Evolutionary conservation across 2,797 vertebrate genomes (phyloP), one percentile per base, ranked within the genome.

Genomic region (Saxicola maurus): DNA sequence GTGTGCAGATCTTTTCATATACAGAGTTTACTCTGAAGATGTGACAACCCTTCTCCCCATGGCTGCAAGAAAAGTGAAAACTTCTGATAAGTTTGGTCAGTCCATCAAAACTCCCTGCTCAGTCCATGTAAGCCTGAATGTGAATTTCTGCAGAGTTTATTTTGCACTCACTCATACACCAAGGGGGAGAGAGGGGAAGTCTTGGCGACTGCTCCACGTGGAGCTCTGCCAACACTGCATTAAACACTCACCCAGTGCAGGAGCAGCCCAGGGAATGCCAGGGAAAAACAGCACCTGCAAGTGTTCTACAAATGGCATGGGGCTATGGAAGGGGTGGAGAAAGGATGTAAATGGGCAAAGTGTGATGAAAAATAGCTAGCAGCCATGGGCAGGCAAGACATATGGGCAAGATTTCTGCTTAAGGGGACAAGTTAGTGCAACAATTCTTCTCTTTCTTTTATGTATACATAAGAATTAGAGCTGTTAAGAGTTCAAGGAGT

Each of bases 1-100:
- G 71, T 30, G 74, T 77, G 33, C 76, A 93, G 74, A 68, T 94
- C 92, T 96, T 94, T 96, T 95, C 94, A 93, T 19, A 17, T 0
- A 65, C 9, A 94, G 94, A 95, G 76, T 89, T 43, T 43, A 95
- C 93, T 64, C 42, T 45, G 78, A 68, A 83, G 75, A 37, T 55
- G 43, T 93, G 82, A 33, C 80, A 82, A 86, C 57, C 49, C 81
- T 77, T 60, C 35, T 83, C 77, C 48, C 35, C 2, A 0, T n/a
- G 90, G 86, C 53, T 17, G 27, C 82, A 94, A 94, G 46, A 89
- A 82, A 87, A 94, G 37, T 9, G 35, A 87, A 93, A 86, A 61
- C 52, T 55, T 78, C 42, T 74, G 35, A 8, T 43, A 51, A 79
- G 31, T 67, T 93, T 52, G 37, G 61, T 80, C 64, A 82, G 66